These are phyloP conservation scores for Lophius piscatorius DNA, from an alignment of 2,113 vertebrate species.

Conservation along the genomic window DNA sequence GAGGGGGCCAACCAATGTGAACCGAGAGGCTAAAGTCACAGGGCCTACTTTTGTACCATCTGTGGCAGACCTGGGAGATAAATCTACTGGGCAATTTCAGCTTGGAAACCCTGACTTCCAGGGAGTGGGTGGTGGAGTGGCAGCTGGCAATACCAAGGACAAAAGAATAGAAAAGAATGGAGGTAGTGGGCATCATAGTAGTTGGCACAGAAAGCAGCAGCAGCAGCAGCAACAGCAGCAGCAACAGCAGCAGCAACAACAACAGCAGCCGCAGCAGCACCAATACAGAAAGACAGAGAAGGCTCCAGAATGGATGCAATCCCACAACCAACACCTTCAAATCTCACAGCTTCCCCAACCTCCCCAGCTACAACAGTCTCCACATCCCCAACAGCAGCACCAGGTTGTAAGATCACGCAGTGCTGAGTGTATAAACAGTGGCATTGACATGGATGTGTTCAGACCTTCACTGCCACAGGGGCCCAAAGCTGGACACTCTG, in stretches of 20 bases:
- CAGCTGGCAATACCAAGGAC: slow-evolving; percentile 83
- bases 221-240: slow-evolving; percentile 35
- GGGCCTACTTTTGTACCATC: slow-evolving; percentile 92
- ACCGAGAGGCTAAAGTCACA: slow-evolving; percentile 87
- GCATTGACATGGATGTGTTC: slow-evolving; percentile 83
- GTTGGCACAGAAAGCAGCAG: slow-evolving; percentile 81
- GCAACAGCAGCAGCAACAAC: slow-evolving; percentile 50
- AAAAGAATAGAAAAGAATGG: slow-evolving; percentile 80
- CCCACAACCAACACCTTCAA: slow-evolving; percentile 74
- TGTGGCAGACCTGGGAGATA: slow-evolving; percentile 88
- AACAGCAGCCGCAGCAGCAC: slow-evolving; percentile 71
- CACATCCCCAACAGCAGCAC: slow-evolving; percentile 74
- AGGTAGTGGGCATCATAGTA: slow-evolving; percentile 70
- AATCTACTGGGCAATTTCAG: slow-evolving; percentile 87
- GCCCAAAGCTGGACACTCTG: slow-evolving; percentile 80
- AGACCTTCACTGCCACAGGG: slow-evolving; percentile 81
- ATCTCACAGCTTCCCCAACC: slow-evolving; percentile 63
- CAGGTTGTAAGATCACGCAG: slow-evolving; percentile 85
- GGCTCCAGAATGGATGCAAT: slow-evolving; percentile 86
- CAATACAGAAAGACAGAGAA: slow-evolving; percentile 88
- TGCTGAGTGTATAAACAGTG: slow-evolving; percentile 84
- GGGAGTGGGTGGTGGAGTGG: slow-evolving; percentile 78
- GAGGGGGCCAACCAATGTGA: slow-evolving; percentile 72
- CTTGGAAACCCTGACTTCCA: slow-evolving; percentile 83
- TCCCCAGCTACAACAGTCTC: slow-evolving; percentile 63